phyloP scores from a whole-genome alignment of 2,113 vertebrate species.

The Hylia prasina region DNA sequence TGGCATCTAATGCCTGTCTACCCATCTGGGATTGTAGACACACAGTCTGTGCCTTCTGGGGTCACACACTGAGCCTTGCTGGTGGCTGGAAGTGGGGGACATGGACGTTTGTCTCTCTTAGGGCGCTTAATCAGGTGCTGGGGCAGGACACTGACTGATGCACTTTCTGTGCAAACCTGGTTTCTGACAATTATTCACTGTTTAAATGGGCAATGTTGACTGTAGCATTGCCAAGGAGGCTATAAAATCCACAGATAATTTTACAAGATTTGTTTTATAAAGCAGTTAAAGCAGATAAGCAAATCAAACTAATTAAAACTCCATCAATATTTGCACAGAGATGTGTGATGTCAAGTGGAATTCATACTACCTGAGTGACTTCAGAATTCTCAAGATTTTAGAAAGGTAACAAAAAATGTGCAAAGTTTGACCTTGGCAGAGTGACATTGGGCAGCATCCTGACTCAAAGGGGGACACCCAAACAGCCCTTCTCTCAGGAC shows the following conservation, averaged over 20 bases:
- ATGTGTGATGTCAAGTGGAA: background rate
- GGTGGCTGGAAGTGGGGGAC: background rate
- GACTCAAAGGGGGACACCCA: too few species aligned
- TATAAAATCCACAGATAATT: background rate
- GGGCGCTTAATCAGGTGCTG: background rate
- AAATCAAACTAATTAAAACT: background rate
- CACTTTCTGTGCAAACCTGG: background rate
- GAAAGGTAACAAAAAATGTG: background rate
- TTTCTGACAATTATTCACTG: background rate
- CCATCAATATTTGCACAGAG: background rate
- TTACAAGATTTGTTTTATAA: background rate
- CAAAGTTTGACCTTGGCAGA: background rate
- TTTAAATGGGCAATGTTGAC: background rate
- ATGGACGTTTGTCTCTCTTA: background rate
- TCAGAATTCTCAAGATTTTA: background rate
- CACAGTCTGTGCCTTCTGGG: background rate
- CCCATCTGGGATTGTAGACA: background rate
- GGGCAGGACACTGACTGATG: background rate
- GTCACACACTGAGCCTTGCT: accelerated
- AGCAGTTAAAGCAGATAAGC: background rate
- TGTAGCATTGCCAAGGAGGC: background rate
- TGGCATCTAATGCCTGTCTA: background rate
- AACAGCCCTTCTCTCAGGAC: background rate
- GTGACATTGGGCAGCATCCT: background rate
- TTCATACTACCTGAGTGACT: background rate